Evolutionary conservation across 2,797 vertebrate genomes (phyloP).

Genomic region (Rhynchotus rufescens): DNA sequence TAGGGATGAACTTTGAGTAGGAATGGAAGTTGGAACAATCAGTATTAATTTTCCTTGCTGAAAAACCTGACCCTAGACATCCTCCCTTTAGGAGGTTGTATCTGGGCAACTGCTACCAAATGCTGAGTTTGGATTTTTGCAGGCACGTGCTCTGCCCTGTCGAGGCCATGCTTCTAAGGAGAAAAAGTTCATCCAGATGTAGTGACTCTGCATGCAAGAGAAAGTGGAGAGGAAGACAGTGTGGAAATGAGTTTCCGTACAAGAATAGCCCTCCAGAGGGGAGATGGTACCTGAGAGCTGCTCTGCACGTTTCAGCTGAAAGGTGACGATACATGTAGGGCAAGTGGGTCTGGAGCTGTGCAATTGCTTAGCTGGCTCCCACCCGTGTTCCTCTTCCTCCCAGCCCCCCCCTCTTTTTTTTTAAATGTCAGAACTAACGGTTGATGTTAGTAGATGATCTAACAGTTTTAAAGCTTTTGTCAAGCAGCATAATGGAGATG

Average conservation of each 20-base stretch:
- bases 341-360: accelerated
- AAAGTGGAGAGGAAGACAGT: not conserved
- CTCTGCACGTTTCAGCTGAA: accelerated
- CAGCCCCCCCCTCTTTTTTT: not conserved
- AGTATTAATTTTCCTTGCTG: not conserved
- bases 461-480: slow-evolving; percentile 51
- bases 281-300: not conserved
- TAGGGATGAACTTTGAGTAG: not conserved
- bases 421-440: not conserved
- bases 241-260: not conserved
- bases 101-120: slow-evolving; percentile 33
- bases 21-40: not conserved
- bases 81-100: not conserved
- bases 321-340: not conserved
- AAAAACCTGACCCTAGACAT: not conserved
- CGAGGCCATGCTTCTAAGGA: not conserved
- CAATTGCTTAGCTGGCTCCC: not conserved
- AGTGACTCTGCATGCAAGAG: not conserved
- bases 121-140: not conserved
- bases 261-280: not conserved
- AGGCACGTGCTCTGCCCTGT: not conserved
- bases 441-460: not conserved
- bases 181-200: slow-evolving; percentile 12
- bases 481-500: slow-evolving; percentile 48
- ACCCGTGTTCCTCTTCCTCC: not conserved